phyloP scores from a whole-genome alignment of 2,797 vertebrate genomes.

The Mormyrus hasselquistii region DNA sequence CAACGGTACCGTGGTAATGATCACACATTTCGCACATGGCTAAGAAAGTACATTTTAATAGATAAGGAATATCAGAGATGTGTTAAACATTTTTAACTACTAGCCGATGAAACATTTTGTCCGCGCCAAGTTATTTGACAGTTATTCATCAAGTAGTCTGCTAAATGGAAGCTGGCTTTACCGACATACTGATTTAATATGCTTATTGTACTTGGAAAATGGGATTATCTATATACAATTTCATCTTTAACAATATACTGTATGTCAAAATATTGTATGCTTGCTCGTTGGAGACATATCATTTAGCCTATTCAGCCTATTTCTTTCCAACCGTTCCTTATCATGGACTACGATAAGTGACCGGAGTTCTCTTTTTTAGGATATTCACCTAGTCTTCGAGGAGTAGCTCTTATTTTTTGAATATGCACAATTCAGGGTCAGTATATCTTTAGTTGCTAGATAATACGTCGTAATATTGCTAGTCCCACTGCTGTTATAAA shows the following conservation, averaged over 20 bases:
- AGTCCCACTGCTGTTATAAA: not conserved
- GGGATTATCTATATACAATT: not conserved
- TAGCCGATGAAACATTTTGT: constrained; percentile 1
- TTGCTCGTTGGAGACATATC: not conserved
- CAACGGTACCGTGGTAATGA: not conserved
- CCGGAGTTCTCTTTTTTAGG: not conserved
- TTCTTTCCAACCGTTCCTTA: not conserved
- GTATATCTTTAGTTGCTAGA: not conserved
- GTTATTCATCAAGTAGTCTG: not conserved
- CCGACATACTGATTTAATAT: constrained; percentile 9
- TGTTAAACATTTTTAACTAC: not conserved
- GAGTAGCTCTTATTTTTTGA: not conserved
- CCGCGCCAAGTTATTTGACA: constrained; percentile 1
- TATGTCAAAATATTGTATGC: not conserved
- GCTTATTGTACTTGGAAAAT: not conserved
- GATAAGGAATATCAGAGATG: not conserved
- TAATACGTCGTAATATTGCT: not conserved
- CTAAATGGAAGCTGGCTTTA: not conserved
- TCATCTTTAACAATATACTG: not conserved
- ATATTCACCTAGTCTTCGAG: not conserved
- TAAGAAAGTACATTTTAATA: not conserved
- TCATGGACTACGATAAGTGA: not conserved
- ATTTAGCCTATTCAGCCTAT: not conserved
- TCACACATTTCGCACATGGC: not conserved
- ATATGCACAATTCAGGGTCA: not conserved